phyloP scores from a whole-genome alignment of 2,113 vertebrate genomes.

The Hemichromis elongatus region DNA sequence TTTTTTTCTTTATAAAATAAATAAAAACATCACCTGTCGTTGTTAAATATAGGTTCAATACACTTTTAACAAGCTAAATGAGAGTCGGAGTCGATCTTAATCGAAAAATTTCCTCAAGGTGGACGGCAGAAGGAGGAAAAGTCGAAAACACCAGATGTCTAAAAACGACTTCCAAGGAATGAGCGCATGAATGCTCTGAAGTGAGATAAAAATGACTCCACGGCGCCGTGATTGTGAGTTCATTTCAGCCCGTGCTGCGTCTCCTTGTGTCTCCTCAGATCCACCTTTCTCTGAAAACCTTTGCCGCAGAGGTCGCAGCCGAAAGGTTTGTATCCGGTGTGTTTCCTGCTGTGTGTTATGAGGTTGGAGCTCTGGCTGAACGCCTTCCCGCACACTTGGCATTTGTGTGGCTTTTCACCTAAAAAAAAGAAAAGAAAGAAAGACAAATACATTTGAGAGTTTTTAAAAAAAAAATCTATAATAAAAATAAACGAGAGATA shows the following conservation, averaged over 20 bases:
- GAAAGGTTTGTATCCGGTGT: slow-evolving; percentile 98
- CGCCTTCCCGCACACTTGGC: slow-evolving; percentile 98
- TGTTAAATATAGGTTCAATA: background rate
- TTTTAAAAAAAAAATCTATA: background rate
- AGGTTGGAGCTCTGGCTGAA: slow-evolving; percentile 99
- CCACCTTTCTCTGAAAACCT: slow-evolving; percentile 97
- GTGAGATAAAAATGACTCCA: background rate
- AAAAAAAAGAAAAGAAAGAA: background rate
- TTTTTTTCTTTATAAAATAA: background rate
- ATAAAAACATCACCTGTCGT: background rate
- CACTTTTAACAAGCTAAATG: background rate
- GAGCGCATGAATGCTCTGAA: background rate
- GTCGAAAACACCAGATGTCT: background rate
- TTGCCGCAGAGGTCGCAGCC: slow-evolving; percentile 94
- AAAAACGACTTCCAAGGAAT: background rate
- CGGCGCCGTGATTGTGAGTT: slow-evolving; percentile 15
- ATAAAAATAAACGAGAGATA: background rate
- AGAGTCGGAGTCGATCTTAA: background rate
- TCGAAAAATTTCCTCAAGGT: background rate
- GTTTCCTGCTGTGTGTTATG: slow-evolving; percentile 97
- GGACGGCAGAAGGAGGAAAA: background rate
- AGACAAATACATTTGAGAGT: background rate
- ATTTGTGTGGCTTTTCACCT: slow-evolving; percentile 99
- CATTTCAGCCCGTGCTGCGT: slow-evolving; percentile 94
- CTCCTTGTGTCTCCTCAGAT: slow-evolving; percentile 93